A percentile compares a stretch with the other conserved stretches of the same genome.
These are phyloP conservation scores for Luperina nickerlii DNA, from an alignment of 2,888 invertebrate species.

Conservation along the genomic window DNA sequence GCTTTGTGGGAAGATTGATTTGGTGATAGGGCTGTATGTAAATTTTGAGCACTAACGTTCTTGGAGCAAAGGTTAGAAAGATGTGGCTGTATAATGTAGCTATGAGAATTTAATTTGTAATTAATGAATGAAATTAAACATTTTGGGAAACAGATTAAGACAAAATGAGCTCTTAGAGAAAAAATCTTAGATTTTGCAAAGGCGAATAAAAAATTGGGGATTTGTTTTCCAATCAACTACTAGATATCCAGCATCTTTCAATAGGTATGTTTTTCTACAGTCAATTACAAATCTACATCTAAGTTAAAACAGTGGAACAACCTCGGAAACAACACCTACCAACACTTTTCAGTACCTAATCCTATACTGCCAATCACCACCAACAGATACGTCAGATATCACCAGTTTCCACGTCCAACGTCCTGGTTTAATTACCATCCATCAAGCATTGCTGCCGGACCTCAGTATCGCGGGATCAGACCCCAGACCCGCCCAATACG, in stretches of 20 bases:
- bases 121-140: not conserved
- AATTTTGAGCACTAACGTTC: conserved; percentile 49
- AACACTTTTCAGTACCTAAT: conserved; percentile 12
- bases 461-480: conserved; percentile 70
- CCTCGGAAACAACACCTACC: conserved; percentile 7
- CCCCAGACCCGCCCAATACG: conserved; percentile 69
- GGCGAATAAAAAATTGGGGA: not conserved
- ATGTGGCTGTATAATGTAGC: not conserved
- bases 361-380: conserved; percentile 34
- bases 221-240: no score
- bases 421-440: conserved; percentile 82
- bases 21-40: conserved; percentile 73
- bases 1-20: conserved; percentile 74
- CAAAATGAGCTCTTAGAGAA: not conserved
- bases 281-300: not conserved
- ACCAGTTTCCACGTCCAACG: conserved; percentile 67
- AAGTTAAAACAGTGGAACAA: not conserved
- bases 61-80: conserved; percentile 29
- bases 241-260: not conserved
- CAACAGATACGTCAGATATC: conserved; percentile 49
- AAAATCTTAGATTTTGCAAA: not conserved
- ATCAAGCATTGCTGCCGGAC: conserved; percentile 70
- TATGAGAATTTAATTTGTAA: not conserved
- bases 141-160: no score
- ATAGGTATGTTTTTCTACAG: not conserved